Evolutionary conservation across 2,113 vertebrate genomes (phyloP).

Genomic region (Eolophus roseicapilla): DNA sequence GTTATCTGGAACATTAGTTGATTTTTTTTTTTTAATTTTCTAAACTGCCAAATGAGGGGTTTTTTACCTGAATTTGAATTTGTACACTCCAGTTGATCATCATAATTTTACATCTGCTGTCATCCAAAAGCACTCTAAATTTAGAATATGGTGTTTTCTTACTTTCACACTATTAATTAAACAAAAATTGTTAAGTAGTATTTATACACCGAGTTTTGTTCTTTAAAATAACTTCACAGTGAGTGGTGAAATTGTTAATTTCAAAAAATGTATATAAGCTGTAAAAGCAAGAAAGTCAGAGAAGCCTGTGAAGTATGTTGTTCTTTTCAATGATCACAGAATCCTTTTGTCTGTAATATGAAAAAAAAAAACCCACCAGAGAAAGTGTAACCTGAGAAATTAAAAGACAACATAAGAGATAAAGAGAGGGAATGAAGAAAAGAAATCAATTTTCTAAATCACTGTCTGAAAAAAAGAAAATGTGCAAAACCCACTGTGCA

Average conservation of each 20-base stretch:
- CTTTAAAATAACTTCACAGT: background rate
- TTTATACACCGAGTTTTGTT: background rate
- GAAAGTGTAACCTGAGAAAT: background rate
- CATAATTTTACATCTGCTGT: background rate
- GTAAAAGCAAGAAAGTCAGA: background rate
- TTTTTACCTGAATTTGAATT: background rate
- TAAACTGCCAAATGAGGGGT: background rate
- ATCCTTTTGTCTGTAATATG: background rate
- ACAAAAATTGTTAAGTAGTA: background rate
- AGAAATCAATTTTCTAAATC: background rate
- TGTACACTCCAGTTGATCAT: background rate
- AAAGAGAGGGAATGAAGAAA: background rate
- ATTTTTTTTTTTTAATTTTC: background rate
- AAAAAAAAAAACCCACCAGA: background rate
- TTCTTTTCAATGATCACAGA: background rate
- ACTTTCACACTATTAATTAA: background rate
- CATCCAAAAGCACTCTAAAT: background rate
- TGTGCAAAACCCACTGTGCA: background rate
- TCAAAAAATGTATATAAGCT: background rate
- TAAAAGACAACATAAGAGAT: background rate
- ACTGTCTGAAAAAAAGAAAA: background rate
- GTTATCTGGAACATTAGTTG: background rate
- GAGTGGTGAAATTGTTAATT: background rate
- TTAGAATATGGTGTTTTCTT: background rate
- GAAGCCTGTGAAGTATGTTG: background rate